Base-by-base conservation (phyloP, 1,140 invertebrate genomes). In the Phenacoccus solenopsis region DNA sequence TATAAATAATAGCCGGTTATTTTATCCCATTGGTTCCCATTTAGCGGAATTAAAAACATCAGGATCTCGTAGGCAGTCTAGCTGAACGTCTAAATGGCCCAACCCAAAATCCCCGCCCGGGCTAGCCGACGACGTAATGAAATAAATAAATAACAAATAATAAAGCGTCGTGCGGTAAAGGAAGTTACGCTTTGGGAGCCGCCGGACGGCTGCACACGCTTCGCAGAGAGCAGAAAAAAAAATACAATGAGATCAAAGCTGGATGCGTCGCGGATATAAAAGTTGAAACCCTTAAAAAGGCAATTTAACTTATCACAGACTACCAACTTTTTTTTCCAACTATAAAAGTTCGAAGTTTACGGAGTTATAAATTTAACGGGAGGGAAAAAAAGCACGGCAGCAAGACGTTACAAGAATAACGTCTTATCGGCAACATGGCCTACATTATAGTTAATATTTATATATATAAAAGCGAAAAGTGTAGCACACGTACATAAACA, bases 381-480 rank as follows among this genome's bases (percentile, higher is more conserved):
- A 49, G 16, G 20, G 38, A 49, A n/a, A 49, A n/a, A 49, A 16
- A 49, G 38, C n/a, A n/a, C n/a, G n/a, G n/a, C n/a, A n/a, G n/a
- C n/a, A n/a, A 49, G 38, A 16, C 38, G 38, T 49, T 49, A 49
- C 38, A 49, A 49, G 38, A 49, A 49, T 49, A 49, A 49, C 38
- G 38, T 49, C 38, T 49, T 49, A 49, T 49, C 38, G 38, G 38
- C 38, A 49, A 49, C 38, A 49, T 49, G 38, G 38, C 38, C 38
- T 49, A 49, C 38, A 49, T 49, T 49, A 49, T 49, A 49, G 38
- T 49, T 49, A 16, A 49, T 49, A 49, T 49, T 49, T 49, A 49
- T 49, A 49, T 49, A 49, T 49, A 49, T 49, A 49, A 49, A 49
- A 49, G 38, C 38, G 38, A 49, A 49, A 49, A 49, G 38, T 49